Evolutionary conservation across 2,888 invertebrate genomes (phyloP).

Genomic region (Choristoneura rosaceana): DNA sequence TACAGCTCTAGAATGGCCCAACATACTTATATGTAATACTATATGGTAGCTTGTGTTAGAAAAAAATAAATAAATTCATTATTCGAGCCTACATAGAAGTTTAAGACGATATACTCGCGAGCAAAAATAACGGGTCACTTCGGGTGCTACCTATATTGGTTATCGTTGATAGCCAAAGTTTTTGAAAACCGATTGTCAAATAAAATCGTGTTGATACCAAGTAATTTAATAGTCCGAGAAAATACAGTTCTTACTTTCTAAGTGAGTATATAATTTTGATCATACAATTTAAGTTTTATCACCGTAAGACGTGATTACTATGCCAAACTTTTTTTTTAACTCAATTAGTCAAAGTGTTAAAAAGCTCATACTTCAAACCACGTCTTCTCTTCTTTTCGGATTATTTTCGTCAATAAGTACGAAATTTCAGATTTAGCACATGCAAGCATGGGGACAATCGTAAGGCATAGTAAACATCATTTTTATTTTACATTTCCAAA

Average conservation of each 20-base stretch:
- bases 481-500: neutral
- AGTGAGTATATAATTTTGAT: conserved; percentile 78
- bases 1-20: conserved; percentile 1
- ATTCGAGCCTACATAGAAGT: conserved; percentile 35
- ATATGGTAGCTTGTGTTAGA: conserved; percentile 9
- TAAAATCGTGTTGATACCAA: neutral
- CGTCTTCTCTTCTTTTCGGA: no score
- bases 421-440: no score
- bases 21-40: conserved; percentile 28
- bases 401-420: no score
- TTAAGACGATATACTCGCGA: neutral
- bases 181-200: neutral
- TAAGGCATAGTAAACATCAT: neutral
- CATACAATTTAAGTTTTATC: conserved; percentile 60
- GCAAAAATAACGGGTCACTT: no score
- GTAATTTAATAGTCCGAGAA: neutral
- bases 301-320: conserved; percentile 43
- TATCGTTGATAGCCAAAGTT: no score
- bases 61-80: conserved; percentile 15
- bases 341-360: neutral
- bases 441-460: no score
- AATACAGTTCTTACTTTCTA: conserved; percentile 37
- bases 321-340: neutral
- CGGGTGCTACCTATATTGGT: neutral
- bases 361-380: neutral